phyloP scores from a whole-genome alignment of 2,888 invertebrate genomes.

The Xylota segnis region DNA sequence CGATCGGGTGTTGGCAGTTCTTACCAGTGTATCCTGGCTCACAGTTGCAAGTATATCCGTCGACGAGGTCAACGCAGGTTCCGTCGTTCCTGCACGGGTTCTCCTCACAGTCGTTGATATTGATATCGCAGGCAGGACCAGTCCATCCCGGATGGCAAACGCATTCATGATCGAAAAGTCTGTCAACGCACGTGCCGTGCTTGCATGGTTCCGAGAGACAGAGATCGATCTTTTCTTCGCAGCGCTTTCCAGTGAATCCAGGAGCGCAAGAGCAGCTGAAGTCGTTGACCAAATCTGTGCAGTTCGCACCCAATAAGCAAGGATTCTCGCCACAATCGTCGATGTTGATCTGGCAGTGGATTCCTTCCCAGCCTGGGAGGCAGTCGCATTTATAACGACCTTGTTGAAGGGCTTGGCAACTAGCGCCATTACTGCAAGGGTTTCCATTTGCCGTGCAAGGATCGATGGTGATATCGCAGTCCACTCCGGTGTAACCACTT shows the following conservation, averaged over 20 bases:
- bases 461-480: conserved; percentile 96
- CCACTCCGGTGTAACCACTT: conserved; percentile 96
- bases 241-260: conserved; percentile 98
- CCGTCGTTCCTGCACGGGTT: conserved; percentile 97
- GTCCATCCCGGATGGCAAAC: conserved; percentile 97
- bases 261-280: conserved; percentile 97
- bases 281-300: conserved; percentile 97
- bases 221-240: conserved; percentile 97
- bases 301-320: conserved; percentile 94
- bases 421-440: conserved; percentile 95
- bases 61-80: conserved; percentile 93
- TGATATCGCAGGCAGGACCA: conserved; percentile 93
- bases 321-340: conserved; percentile 97
- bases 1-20: conserved; percentile 95
- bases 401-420: conserved; percentile 95
- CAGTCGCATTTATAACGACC: conserved; percentile 98
- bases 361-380: conserved; percentile 98
- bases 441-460: conserved; percentile 95
- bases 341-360: conserved; percentile 95
- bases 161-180: conserved; percentile 93
- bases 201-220: conserved; percentile 96
- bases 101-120: conserved; percentile 95
- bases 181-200: conserved; percentile 97
- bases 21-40: conserved; percentile 98
- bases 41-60: conserved; percentile 94